Base-by-base conservation (phyloP, 2,113 vertebrate species). In the Leucosticte australis region DNA sequence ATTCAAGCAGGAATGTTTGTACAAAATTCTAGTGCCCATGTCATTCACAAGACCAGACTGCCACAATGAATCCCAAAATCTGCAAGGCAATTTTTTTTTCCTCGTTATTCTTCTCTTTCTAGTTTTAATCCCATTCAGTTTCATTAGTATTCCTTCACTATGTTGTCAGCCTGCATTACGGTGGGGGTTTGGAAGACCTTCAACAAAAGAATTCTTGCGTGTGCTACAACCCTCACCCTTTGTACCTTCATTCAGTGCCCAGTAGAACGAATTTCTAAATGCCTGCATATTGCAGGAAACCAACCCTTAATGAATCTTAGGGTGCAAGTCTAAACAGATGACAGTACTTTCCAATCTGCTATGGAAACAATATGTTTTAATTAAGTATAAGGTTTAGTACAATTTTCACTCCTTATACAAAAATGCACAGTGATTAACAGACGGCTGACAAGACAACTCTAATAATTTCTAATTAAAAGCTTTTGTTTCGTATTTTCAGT, bases 401-500 rank as follows among this genome's bases (percentile, higher is more conserved):
- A 96, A 92, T 90, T 91, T 91, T 91, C 79, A 76, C 76, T 96
- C 76, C 71, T 94, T 95, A 46, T 95, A 77, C 76, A 91, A 86
- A 95, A 96, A 95, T 86, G 53, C 78, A 75, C 55, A 16, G 71
- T 95, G 95, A 96, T 96, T 94, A 95, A 88, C 87, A 89, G 89
- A 83, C 0, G 3, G 59, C 67, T 90, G 89, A 95, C 82, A 94
- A 95, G 80, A 55, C 76, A 95, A 65, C 76, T 90, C 92, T 92
- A 96, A 94, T 95, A 92, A 92, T 92, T 95, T 94, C 92, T 96
- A 94, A 96, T 94, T 95, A 94, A 97, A 92, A 94, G 83, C 42
- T 94, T 93, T 95, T 97, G 90, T 96, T 96, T 91, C 77, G 92
- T 89, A 84, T 96, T 96, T 96, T 95, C 94, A 96, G 77, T 87